phyloP scores from a whole-genome alignment of 2,113 vertebrate genomes.

The Ammodramus savannarum region DNA sequence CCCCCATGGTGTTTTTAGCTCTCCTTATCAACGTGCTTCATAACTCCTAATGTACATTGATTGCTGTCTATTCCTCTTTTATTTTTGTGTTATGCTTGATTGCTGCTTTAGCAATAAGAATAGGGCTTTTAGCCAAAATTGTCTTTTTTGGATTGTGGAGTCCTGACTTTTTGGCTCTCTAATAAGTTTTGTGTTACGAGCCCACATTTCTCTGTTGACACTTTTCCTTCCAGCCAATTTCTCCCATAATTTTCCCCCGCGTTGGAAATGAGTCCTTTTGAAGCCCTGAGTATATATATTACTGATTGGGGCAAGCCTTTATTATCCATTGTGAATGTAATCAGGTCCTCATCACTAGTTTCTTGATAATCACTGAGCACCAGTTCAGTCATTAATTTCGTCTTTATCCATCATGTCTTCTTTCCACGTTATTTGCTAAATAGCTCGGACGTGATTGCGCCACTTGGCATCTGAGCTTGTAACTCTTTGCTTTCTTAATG shows the following conservation, averaged over 20 bases:
- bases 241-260: slow-evolving; percentile 51
- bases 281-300: slow-evolving; percentile 59
- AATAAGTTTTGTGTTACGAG: slow-evolving; percentile 63
- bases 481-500: slow-evolving; percentile 62
- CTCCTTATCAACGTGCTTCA: slow-evolving; percentile 46
- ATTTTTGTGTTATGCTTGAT: slow-evolving; percentile 54
- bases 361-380: slow-evolving; percentile 64
- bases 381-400: slow-evolving; percentile 63
- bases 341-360: slow-evolving; percentile 68
- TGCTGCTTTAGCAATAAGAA: slow-evolving; percentile 61
- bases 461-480: slow-evolving; percentile 42
- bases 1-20: slow-evolving; percentile 28
- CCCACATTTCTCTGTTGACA: slow-evolving; percentile 66
- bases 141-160: slow-evolving; percentile 51
- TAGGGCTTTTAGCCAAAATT: slow-evolving; percentile 63
- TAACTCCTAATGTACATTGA: slow-evolving; percentile 52
- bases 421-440: slow-evolving; percentile 70
- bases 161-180: slow-evolving; percentile 55
- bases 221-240: slow-evolving; percentile 66
- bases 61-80: slow-evolving; percentile 58
- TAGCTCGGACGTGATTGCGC: slow-evolving; percentile 60
- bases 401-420: slow-evolving; percentile 66
- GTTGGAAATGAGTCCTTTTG: slow-evolving; percentile 56
- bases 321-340: slow-evolving; percentile 66
- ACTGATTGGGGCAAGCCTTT: slow-evolving; percentile 67